Percentiles rank a stretch among this genome's conserved stretches.
Evolutionary conservation across 2,113 vertebrate genomes (phyloP).

Genomic region (Oryzias javanicus): DNA sequence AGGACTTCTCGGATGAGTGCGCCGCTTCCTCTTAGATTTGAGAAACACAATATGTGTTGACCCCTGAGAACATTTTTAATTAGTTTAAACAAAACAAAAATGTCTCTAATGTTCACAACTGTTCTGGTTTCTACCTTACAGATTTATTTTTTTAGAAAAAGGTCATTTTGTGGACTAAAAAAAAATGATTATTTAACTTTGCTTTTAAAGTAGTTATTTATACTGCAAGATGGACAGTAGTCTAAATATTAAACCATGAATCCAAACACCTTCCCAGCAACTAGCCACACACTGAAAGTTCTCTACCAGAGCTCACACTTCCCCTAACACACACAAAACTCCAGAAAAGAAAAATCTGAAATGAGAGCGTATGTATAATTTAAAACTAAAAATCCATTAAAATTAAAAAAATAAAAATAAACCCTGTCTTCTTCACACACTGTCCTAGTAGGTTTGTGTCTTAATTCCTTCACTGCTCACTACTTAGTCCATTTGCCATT

Average conservation of each 20-base stretch:
- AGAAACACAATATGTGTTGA: conserved; percentile 26
- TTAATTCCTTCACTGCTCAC: too few species aligned
- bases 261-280: conserved; percentile 38
- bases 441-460: too few species aligned
- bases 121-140: too few species aligned
- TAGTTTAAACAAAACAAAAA: too few species aligned
- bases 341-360: conserved; percentile 27
- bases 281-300: conserved; percentile 11
- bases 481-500: too few species aligned
- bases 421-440: too few species aligned
- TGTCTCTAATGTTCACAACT: too few species aligned
- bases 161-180: too few species aligned
- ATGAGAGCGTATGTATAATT: conserved; percentile 1
- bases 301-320: conserved; percentile 14
- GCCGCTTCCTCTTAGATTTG: conserved; percentile 34
- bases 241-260: conserved; percentile 53
- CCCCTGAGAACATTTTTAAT: neutral
- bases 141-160: too few species aligned
- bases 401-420: too few species aligned
- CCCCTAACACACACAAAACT: conserved; percentile 21
- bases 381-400: too few species aligned
- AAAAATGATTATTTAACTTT: neutral
- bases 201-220: conserved; percentile 33
- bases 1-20: conserved; percentile 28
- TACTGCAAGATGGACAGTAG: conserved; percentile 38